phyloP scores from a whole-genome alignment of 2,888 invertebrate genomes.

The Clanis bilineata region DNA sequence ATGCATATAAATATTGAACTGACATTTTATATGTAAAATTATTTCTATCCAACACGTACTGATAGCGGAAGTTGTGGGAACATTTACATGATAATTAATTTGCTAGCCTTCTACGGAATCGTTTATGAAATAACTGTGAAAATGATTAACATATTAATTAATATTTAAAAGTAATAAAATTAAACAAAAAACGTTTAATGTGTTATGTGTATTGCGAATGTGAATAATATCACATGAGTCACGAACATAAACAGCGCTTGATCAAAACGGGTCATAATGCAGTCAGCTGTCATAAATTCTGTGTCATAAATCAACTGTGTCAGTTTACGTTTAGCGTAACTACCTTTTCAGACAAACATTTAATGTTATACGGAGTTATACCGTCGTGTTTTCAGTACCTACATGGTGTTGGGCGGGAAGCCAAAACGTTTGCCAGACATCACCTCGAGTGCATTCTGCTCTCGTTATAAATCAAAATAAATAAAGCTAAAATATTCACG shows the following conservation, averaged over 20 bases:
- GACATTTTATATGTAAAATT: background rate
- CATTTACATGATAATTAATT: background rate
- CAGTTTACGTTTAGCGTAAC: constrained; percentile 43
- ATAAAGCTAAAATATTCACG: constrained; percentile 17
- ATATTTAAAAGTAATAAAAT: background rate
- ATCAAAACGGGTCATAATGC: constrained; percentile 39
- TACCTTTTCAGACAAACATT: constrained; percentile 38
- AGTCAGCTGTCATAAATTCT: constrained; percentile 40
- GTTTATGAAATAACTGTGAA: background rate
- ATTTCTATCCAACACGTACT: background rate
- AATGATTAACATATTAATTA: background rate
- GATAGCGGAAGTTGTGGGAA: background rate
- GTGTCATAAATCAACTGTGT: constrained; percentile 40
- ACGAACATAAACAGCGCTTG: constrained; percentile 28
- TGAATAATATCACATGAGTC: constrained; percentile 28
- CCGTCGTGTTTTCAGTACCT: constrained; percentile 25
- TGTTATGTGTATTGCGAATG: background rate
- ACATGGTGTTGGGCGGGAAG: constrained; percentile 41
- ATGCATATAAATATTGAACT: background rate
- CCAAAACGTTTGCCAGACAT: constrained; percentile 48
- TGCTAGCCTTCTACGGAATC: background rate
- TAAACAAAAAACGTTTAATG: background rate
- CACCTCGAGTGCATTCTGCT: constrained; percentile 34
- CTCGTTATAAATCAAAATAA: constrained; percentile 38
- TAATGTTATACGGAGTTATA: constrained; percentile 32